These are phyloP conservation scores for Adineta ricciae DNA, from an alignment of 2,888 invertebrate species.

Conservation along the genomic window DNA sequence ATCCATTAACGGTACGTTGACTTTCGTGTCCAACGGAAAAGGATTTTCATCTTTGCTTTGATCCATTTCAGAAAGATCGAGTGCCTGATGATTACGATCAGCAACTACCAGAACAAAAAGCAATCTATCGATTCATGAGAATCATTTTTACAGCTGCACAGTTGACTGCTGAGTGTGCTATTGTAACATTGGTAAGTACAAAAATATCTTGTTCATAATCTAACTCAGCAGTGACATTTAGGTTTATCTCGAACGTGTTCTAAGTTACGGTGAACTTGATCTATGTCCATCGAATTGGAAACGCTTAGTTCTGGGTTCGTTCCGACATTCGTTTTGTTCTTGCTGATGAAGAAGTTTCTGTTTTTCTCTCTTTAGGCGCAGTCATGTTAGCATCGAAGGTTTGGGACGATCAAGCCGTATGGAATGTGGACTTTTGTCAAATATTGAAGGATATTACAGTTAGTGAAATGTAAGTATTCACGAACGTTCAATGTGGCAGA, in stretches of 20 bases:
- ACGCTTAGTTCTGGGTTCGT: slow-evolving; percentile 68
- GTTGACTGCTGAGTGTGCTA: slow-evolving; percentile 97
- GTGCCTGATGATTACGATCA: slow-evolving; percentile 26
- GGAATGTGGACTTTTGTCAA: slow-evolving; percentile 99
- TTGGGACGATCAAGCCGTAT: slow-evolving; percentile 99
- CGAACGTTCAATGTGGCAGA: neutral
- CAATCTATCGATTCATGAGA: slow-evolving; percentile 79
- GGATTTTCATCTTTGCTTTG: neutral
- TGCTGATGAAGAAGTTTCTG: neutral
- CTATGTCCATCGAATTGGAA: slow-evolving; percentile 96
- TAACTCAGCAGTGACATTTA: slow-evolving; percentile 37
- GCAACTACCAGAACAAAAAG: slow-evolving; percentile 28
- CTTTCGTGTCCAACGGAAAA: neutral
- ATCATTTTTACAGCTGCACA: slow-evolving; percentile 97
- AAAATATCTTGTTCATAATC: no score
- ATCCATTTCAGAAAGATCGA: slow-evolving; percentile 28
- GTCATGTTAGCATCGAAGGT: slow-evolving; percentile 94
- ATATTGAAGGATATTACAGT: slow-evolving; percentile 94
- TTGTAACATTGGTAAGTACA: slow-evolving; percentile 80
- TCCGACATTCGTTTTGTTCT: neutral
- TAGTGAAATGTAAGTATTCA: slow-evolving; percentile 62
- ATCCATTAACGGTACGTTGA: slow-evolving; percentile 67
- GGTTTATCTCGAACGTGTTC: slow-evolving; percentile 59
- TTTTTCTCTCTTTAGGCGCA: slow-evolving; percentile 56
- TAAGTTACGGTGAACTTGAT: slow-evolving; percentile 94